Evolutionary conservation across 2,888 invertebrate genomes (phyloP).

Genomic region (Epirrhoe tristata): DNA sequence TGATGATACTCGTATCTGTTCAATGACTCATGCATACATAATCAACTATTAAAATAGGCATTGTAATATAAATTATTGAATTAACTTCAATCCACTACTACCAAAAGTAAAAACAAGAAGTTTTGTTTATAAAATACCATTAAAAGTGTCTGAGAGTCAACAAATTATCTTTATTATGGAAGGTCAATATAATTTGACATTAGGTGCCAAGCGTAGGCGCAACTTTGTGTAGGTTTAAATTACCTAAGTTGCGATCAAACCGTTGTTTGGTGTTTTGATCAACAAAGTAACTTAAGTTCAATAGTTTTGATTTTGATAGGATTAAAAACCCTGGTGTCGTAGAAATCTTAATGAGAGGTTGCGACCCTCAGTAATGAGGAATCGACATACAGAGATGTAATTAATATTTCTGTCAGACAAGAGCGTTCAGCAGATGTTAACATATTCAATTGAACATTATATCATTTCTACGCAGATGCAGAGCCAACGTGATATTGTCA

Average conservation of each 20-base stretch:
- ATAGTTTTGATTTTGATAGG: too few species aligned
- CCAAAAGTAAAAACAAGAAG: background rate
- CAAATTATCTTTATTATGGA: background rate
- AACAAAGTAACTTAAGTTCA: background rate
- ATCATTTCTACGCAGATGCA: conserved; percentile 11
- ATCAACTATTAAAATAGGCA: background rate
- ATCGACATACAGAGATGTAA: background rate
- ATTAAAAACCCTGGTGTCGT: too few species aligned
- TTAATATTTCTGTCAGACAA: background rate
- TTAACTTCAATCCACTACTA: background rate
- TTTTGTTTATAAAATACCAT: background rate
- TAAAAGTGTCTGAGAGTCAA: background rate
- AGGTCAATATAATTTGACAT: background rate
- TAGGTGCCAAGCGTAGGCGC: background rate
- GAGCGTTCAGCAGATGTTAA: conserved; percentile 1
- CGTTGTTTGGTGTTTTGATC: background rate
- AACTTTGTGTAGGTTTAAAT: background rate
- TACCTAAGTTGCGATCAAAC: background rate
- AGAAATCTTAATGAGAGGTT: too few species aligned
- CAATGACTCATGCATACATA: background rate
- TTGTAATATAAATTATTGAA: background rate
- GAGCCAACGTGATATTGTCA: conserved; percentile 1
- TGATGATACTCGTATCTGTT: background rate
- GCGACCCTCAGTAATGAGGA: background rate
- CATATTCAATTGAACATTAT: conserved; percentile 2